These are phyloP conservation scores for Tipula helvola DNA, from an alignment of 2,888 invertebrate genomes.

Conservation along the genomic window DNA sequence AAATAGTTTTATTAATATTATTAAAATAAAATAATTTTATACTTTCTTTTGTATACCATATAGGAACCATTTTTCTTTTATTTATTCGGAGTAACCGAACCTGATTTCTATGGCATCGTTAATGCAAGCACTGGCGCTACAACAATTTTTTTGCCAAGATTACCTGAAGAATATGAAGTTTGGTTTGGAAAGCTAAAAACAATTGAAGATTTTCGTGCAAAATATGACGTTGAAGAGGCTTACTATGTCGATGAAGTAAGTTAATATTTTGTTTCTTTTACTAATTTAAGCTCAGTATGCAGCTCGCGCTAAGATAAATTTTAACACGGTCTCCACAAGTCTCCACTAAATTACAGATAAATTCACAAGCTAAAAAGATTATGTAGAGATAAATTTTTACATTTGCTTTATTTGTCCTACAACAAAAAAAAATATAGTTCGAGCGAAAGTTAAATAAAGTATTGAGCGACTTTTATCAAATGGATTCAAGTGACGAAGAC, in stretches of 20 bases:
- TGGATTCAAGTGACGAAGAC: too few relatives aligned
- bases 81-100: slow-evolving; percentile 87
- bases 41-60: background rate
- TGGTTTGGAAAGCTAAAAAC: slow-evolving; percentile 84
- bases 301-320: too few relatives aligned
- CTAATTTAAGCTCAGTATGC: too few relatives aligned
- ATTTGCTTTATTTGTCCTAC: too few relatives aligned
- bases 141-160: slow-evolving; percentile 72
- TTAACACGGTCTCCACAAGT: too few relatives aligned
- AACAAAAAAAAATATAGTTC: too few relatives aligned
- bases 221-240: slow-evolving; percentile 76
- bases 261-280: background rate
- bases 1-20: too few relatives aligned
- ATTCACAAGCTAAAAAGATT: too few relatives aligned
- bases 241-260: slow-evolving; percentile 64
- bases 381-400: too few relatives aligned
- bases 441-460: too few relatives aligned
- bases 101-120: slow-evolving; percentile 78
- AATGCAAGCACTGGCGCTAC: slow-evolving; percentile 56
- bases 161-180: slow-evolving; percentile 75
- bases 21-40: background rate
- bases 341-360: too few relatives aligned
- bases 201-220: slow-evolving; percentile 57
- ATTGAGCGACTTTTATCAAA: too few relatives aligned
- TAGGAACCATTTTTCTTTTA: slow-evolving; percentile 97